Conservation (phyloP, 37 sponge, comb jelly and placozoan species). For the Hexactinellida sp. region DNA sequence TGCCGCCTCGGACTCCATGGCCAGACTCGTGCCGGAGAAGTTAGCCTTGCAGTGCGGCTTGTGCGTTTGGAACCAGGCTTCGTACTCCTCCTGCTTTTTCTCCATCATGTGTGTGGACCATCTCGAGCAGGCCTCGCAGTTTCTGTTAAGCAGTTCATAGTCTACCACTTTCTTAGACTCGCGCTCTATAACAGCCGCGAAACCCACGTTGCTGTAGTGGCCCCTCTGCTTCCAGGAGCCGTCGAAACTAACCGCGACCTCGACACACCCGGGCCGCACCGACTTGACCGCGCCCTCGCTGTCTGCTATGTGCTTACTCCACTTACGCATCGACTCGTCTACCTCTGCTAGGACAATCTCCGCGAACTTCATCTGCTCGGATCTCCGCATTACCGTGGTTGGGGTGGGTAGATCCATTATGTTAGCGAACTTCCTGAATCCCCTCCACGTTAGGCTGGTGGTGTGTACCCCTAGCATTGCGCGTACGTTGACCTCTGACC, state of each 20-base stretch:
- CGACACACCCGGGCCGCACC: background rate
- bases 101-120: background rate
- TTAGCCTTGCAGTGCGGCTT: background rate
- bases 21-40: background rate
- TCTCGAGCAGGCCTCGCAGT: background rate
- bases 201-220: background rate
- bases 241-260: background rate
- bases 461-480: background rate
- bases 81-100: background rate
- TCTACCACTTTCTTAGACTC: background rate
- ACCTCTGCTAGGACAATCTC: background rate
- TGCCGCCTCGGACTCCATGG: background rate
- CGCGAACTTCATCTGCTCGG: background rate
- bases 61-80: background rate
- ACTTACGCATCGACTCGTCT: background rate
- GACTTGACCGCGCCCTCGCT: background rate
- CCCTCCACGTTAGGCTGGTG: background rate
- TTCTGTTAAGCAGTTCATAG: constrained; percentile 1
- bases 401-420: background rate
- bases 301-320: background rate
- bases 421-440: background rate
- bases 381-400: background rate
- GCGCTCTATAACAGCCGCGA: background rate
- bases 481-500: background rate
- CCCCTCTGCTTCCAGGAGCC: background rate